Conservation (phyloP, 2,888 invertebrate genomes). For the Pardosa pseudoannulata region DNA sequence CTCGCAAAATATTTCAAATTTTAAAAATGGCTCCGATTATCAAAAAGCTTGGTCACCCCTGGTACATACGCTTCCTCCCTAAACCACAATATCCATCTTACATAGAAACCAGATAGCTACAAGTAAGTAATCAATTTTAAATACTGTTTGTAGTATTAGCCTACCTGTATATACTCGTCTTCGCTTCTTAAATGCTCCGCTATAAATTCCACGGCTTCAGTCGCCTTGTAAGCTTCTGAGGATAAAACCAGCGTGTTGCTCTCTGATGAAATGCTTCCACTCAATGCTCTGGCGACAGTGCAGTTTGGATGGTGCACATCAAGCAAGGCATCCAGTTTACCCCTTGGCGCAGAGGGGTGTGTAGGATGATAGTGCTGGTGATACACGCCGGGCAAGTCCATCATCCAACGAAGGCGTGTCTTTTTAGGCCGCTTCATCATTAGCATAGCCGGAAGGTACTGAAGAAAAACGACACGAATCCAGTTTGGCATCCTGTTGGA, state of each 20-base stretch:
- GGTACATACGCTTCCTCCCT: too few species aligned
- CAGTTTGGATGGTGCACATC: constrained; percentile 94
- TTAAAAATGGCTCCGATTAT: too few species aligned
- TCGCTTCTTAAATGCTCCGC: constrained; percentile 98
- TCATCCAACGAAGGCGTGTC: constrained; percentile 96
- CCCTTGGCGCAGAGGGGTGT: constrained; percentile 22
- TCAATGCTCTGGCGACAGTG: constrained; percentile 84
- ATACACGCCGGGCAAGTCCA: constrained; percentile 91
- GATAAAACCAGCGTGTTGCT: constrained; percentile 89
- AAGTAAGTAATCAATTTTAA: too few species aligned
- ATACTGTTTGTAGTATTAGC: not conserved
- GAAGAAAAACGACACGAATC: constrained; percentile 95
- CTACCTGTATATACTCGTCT: constrained; percentile 98
- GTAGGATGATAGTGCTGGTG: constrained; percentile 73
- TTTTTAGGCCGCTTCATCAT: constrained; percentile 98
- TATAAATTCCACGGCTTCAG: constrained; percentile 98
- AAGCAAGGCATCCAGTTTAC: constrained; percentile 91
- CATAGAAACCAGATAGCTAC: too few species aligned
- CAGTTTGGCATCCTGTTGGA: constrained; percentile 97
- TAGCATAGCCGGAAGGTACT: constrained; percentile 93
- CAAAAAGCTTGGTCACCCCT: too few species aligned
- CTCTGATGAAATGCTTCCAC: constrained; percentile 75
- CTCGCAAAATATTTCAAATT: too few species aligned
- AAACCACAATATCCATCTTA: too few species aligned
- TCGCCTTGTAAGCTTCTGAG: constrained; percentile 92